Evolutionary conservation across 2,113 vertebrate species (phyloP).

Genomic region (Lampris megalopsis): DNA sequence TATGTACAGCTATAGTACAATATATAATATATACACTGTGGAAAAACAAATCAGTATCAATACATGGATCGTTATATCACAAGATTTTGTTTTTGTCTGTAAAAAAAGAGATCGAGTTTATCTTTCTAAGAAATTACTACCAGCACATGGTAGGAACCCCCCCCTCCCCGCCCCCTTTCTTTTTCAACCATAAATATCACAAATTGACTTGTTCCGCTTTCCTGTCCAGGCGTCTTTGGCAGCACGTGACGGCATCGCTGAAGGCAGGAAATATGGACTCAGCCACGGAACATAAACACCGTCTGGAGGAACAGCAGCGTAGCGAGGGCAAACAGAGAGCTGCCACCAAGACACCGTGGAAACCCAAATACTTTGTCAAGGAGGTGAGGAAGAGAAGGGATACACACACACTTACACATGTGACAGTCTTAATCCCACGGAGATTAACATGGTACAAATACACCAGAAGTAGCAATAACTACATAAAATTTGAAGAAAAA

Average conservation of each 20-base stretch:
- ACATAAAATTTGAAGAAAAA: too few relatives aligned
- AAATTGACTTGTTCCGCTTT: not conserved
- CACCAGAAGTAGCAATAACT: too few relatives aligned
- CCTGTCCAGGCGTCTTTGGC: conserved; percentile 87
- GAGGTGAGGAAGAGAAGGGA: conserved; percentile 81
- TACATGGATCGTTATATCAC: too few relatives aligned
- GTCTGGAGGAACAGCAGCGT: conserved; percentile 90
- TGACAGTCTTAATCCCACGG: not conserved
- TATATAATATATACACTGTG: too few relatives aligned
- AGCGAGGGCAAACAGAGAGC: conserved; percentile 85
- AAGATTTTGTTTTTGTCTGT: too few relatives aligned
- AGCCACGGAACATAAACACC: conserved; percentile 89
- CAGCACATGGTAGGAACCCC: too few relatives aligned
- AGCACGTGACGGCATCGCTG: conserved; percentile 87
- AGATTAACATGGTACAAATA: too few relatives aligned
- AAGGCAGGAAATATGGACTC: conserved; percentile 85
- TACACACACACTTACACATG: not conserved
- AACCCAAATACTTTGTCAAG: conserved; percentile 89
- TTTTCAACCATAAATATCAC: not conserved
- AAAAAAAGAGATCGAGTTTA: too few relatives aligned
- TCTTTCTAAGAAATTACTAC: too few relatives aligned
- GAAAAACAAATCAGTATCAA: too few relatives aligned
- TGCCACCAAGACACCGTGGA: conserved; percentile 76
- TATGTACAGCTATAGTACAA: too few relatives aligned
- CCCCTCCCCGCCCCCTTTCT: not conserved